A percentile compares a stretch with the other conserved stretches of the same genome.
Evolutionary conservation across 35 echinoderm and acorn worm species (phyloP).

Genomic region (Lytechinus variegatus): DNA sequence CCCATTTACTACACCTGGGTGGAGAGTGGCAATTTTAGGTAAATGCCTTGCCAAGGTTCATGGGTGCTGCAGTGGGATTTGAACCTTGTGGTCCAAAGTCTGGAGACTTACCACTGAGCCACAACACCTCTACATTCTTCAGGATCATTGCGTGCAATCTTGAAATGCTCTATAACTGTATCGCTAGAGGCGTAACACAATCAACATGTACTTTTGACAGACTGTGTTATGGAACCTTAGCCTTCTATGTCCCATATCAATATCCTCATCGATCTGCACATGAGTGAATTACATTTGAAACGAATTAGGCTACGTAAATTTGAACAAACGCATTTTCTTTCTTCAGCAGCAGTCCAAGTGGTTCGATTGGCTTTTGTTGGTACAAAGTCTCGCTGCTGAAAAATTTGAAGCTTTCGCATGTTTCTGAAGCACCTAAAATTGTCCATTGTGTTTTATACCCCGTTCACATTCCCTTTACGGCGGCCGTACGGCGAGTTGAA

Average conservation of each 20-base stretch:
- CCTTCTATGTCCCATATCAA: not conserved
- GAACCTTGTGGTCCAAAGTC: too few relatives aligned
- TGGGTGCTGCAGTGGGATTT: too few relatives aligned
- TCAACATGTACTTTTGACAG: not conserved
- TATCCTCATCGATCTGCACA: not conserved
- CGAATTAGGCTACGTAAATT: not conserved
- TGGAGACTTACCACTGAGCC: too few relatives aligned
- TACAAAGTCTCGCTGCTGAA: not conserved
- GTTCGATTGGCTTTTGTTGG: not conserved
- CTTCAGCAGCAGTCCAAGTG: not conserved
- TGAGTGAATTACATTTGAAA: not conserved
- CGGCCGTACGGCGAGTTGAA: too few relatives aligned
- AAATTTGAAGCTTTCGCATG: not conserved
- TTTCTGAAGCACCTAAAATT: not conserved
- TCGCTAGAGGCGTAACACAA: not conserved
- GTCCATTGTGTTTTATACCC: too few relatives aligned
- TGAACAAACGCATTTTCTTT: not conserved
- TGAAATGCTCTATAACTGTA: too few relatives aligned
- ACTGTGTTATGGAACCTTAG: not conserved
- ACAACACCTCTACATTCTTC: too few relatives aligned
- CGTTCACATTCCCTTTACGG: too few relatives aligned
- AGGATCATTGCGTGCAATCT: too few relatives aligned
- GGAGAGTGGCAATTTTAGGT: too few relatives aligned
- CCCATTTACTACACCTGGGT: too few relatives aligned
- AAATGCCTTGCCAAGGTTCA: too few relatives aligned